Base-by-base conservation (phyloP, 2,113 vertebrate genomes). In the Coregonus clupeaformis region DNA sequence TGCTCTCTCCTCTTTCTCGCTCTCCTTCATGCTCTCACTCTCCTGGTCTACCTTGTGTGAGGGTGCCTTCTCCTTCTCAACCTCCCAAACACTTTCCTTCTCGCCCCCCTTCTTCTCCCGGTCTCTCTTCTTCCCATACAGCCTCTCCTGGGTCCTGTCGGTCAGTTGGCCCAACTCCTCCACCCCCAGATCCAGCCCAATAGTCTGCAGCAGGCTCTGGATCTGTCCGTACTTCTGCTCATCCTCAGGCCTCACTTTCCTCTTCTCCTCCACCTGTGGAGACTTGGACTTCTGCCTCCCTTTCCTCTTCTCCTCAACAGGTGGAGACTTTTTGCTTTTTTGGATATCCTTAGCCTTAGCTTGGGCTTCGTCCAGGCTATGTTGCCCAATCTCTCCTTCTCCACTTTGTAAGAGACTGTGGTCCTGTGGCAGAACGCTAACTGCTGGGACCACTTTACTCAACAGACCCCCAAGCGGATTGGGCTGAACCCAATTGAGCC, bases 101-200 rank as follows among this genome's bases (percentile, higher is more conserved):
- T 36, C 9, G 36, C 36, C 36, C 36, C 7, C 36, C 36, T 13
- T 0, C 20, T 63, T 27, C 5, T 5, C 9, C 4, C 71, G 36
- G 36, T 36, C 36, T 36, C 36, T 64, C 18, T 55, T 87, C 64
- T 76, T 88, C 6, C 89, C 90, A 6, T 85, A 89, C 22, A 90
- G 75, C 76, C 88, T 82, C 76, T 87, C 85, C 57, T 87, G 79
- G 55, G 85, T 91, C 11, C 87, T 79, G 36, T 85, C 76, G 6
- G 72, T 59, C 2, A 90, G 13, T 64, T 66, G 74, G 65, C 59
- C 86, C 71, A 90, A 62, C 66, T 89, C 89, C 0, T 90, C 87
- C 3, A 32, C 24, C 3, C 84, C 89, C 36, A 92, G 42, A 30
- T 59, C 83, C 70, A 89, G 74, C 0, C 90, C 90, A 27, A 91